phyloP scores from a whole-genome alignment of 2,797 vertebrate species.

The Pseudochirops cupreus region DNA sequence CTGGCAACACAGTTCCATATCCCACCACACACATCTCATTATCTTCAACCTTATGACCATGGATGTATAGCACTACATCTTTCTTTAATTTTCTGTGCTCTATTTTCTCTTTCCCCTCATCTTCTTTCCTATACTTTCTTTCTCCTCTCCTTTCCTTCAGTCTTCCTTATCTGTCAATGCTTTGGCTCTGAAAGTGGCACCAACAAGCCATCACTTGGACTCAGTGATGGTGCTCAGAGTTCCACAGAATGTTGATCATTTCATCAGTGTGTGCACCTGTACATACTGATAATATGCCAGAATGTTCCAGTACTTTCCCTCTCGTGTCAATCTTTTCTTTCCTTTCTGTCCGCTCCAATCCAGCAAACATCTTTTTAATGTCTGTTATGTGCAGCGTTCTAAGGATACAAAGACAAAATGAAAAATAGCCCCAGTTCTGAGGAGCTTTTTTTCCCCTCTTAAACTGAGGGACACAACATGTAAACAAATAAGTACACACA shows the following conservation, averaged over 20 bases:
- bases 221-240: background rate
- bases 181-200: background rate
- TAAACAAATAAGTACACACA: background rate
- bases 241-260: background rate
- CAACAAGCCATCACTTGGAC: background rate
- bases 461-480: background rate
- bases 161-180: background rate
- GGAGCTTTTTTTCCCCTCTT: background rate
- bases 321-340: background rate
- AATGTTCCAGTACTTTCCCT: background rate
- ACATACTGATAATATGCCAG: background rate
- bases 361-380: background rate
- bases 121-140: background rate
- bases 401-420: background rate
- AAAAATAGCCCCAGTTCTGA: background rate
- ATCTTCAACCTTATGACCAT: background rate
- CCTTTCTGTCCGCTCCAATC: background rate
- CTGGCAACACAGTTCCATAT: background rate
- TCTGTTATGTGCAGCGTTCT: background rate
- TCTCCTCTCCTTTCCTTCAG: background rate
- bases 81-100: background rate
- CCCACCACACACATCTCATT: background rate
- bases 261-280: background rate
- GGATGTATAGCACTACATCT: background rate
- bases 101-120: background rate